Base-by-base conservation (phyloP, 2,797 vertebrate species). In the Cyclopterus lumpus region DNA sequence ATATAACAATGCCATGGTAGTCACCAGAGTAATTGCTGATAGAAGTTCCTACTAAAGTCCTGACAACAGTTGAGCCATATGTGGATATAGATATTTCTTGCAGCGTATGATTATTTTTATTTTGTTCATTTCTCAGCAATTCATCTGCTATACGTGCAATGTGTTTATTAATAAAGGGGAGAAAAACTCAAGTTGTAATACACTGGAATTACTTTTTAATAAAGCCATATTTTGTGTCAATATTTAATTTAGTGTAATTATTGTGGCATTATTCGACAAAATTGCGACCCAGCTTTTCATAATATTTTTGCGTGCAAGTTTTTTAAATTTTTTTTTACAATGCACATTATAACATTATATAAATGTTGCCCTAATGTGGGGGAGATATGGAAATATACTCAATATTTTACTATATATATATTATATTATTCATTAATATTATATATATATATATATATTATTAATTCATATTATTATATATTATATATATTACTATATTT, bases 391-490 rank as follows among this genome's bases (percentile, higher is more conserved):
- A 14, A 59, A 53, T 22, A 22, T 22, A 22, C n/a, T n/a, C n/a
- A 16, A 61, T 70, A 75, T 42, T 34, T 54, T 42, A 70, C 28
- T 6, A 10, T 34, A 34, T 4, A 34, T 34, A 34, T 34, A 34
- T 28, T 26, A 34, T 34, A 34, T 22, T 22, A 22, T n/a, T n/a
- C n/a, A 22, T 28, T 28, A 16, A 61, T 70, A 75, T 42, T 34
- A 54, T 42, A 70, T 6, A 10, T 34, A 34, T 4, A 34, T 34
- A 34, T 34, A 34, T 28, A 28, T 28, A 28, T n/a, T n/a, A n/a
- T n/a, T n/a, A n/a, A n/a, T n/a, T n/a, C n/a, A 34, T 34, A 34
- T 22, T 22, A 22, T n/a, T n/a, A 22, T 28, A 61, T 70, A 75
- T 42, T 34, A 54, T 42, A 70, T 6, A 10, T 34, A 34, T 4